These are phyloP conservation scores for Protosalanx chinensis DNA, from an alignment of 2,797 vertebrate species.

Conservation along the genomic window DNA sequence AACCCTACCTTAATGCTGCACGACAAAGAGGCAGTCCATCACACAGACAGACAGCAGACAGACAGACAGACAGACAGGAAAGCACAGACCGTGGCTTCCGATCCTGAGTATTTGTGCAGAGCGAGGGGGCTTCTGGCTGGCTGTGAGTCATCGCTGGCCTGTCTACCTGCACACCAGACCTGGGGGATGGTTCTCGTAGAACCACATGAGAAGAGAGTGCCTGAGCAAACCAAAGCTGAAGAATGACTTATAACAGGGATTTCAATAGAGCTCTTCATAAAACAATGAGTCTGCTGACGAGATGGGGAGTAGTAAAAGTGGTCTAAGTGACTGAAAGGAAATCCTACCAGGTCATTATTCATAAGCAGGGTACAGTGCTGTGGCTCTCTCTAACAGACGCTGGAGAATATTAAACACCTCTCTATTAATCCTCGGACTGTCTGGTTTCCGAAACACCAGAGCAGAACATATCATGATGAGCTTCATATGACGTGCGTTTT, in stretches of 20 bases:
- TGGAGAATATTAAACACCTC: constrained; percentile 6
- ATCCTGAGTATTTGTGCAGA: constrained; percentile 44
- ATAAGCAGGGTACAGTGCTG: not conserved
- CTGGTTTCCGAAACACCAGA: not conserved
- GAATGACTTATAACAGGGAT: not conserved
- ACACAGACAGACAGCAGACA: constrained; percentile 12
- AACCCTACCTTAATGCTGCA: constrained; percentile 30
- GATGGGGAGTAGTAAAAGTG: not conserved
- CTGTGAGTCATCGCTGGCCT: not conserved
- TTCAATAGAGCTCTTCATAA: constrained; percentile 1
- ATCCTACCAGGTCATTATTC: not conserved
- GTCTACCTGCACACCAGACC: not conserved
- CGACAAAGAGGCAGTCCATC: constrained; percentile 5
- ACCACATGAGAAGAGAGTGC: not conserved
- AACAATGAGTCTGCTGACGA: not conserved
- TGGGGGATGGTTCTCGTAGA: not conserved
- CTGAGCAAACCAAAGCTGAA: not conserved
- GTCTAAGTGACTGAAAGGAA: not conserved
- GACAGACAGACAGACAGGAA: constrained; percentile 10
- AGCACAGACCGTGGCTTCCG: constrained; percentile 27
- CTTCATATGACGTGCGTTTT: not conserved
- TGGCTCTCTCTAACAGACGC: not conserved
- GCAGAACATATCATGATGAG: not conserved
- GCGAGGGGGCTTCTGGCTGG: not conserved
- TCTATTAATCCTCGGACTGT: not conserved